Conservation (phyloP, 2,888 invertebrate genomes). For the Tenthredo mesomela region DNA sequence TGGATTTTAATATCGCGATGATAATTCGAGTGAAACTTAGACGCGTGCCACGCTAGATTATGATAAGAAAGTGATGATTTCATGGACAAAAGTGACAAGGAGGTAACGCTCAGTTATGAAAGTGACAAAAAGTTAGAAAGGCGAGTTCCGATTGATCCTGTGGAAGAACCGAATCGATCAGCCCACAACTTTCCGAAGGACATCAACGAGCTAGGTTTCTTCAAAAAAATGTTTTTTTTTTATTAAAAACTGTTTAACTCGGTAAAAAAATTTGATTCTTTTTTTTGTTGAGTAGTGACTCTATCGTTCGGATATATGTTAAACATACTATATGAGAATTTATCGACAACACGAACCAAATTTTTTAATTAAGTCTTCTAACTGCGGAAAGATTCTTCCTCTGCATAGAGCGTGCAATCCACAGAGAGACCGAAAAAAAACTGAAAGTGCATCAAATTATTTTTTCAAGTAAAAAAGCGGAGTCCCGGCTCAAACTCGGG, state of each 20-base stretch:
- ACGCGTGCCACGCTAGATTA: neutral
- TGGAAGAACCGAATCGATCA: neutral
- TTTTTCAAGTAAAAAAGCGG: no score
- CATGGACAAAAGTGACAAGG: neutral
- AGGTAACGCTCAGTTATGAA: neutral
- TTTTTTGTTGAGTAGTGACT: no score
- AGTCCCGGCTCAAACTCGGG: no score
- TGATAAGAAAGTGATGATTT: slow-evolving; percentile 1
- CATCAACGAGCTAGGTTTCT: neutral
- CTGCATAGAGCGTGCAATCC: no score
- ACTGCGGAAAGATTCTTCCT: no score
- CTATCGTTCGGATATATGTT: no score
- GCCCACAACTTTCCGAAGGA: neutral
- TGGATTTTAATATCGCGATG: neutral
- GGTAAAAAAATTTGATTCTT: no score
- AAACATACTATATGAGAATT: no score
- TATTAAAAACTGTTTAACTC: neutral
- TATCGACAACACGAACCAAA: no score
- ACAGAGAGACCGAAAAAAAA: no score
- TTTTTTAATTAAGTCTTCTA: no score
- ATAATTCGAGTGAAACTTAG: neutral
- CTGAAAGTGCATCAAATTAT: no score
- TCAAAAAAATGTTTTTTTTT: neutral
- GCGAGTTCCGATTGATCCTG: neutral
- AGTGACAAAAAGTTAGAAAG: neutral